Evolutionary conservation across 2,113 vertebrate species (phyloP), one percentile per base, ranked within the genome.

Genomic region (Archocentrus centrarchus): DNA sequence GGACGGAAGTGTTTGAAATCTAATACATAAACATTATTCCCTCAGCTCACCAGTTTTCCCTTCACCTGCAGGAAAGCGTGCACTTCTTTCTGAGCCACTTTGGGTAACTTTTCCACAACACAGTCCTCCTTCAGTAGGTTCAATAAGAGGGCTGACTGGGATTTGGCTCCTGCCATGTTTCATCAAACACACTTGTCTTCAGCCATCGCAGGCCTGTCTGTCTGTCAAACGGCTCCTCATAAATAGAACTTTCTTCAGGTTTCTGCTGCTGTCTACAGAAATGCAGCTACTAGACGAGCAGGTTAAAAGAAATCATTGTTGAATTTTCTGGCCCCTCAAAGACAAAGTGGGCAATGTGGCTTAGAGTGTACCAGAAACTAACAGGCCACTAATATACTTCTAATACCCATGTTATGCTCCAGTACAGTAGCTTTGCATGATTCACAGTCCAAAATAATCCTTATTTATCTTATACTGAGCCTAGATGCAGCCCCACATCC

Each of bases 1-100:
- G 89, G 89, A 91, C 87, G 86, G 85, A 92, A 91, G 77, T 59
- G 92, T 94, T 95, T 94, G 92, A 95, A 96, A 95, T 89, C 93
- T 92, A 94, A 95, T 95, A 93, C 93, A 95, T 94, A 95, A 95
- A 95, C 95, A 95, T 95, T 91, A 93, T 91, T 90, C 84, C 89
- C 84, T 80, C 41, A 17, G 58, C 79, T 81, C 39, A 11, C 75
- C 80, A 41, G 57, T 73, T 89, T 88, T 87, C 47, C 47, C 78
- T 83, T 81, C 79, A 85, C 89, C 91, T 75, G 73, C 24, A n/a
- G 75, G 82, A 77, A 88, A 91, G 82, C 76, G 22, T 87, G 59
- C 85, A 82, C 83, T 87, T 92, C 88, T 94, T 73, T 94, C 91
- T 88, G 87, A 89, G 92, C 83, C 92, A 93, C 94, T 95, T 94